Conservation (phyloP, 2,888 invertebrate genomes). For the Phragmatobia fuliginosa region DNA sequence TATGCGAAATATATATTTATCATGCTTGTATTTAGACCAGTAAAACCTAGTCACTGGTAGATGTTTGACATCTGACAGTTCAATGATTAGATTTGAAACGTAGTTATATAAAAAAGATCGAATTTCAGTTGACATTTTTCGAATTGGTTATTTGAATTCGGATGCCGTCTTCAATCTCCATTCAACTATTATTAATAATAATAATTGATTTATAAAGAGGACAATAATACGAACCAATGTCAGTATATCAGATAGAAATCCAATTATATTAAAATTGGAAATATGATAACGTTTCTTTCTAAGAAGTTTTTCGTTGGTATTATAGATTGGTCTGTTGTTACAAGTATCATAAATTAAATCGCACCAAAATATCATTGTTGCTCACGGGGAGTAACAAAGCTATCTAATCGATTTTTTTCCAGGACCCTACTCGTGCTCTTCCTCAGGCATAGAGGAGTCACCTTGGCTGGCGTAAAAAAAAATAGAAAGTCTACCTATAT, state of each 20-base stretch:
- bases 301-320: neutral
- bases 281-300: neutral
- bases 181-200: neutral
- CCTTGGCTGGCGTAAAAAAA: too few relatives aligned
- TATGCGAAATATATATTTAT: too few relatives aligned
- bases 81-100: neutral
- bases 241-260: neutral
- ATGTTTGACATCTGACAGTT: neutral
- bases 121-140: neutral
- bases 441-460: too few relatives aligned
- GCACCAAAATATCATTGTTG: neutral
- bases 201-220: neutral
- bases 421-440: too few relatives aligned
- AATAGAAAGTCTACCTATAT: neutral
- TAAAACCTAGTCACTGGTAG: neutral
- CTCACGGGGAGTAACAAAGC: too few relatives aligned
- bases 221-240: neutral
- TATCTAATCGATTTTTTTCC: too few relatives aligned
- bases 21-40: too few relatives aligned
- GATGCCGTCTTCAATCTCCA: neutral
- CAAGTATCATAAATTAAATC: neutral
- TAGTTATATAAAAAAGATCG: neutral
- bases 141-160: neutral
- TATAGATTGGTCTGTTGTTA: neutral
- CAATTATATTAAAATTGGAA: constrained; percentile 7